phyloP scores from a whole-genome alignment of 1,140 invertebrate genomes.

The Philotrypesis tridentata region DNA sequence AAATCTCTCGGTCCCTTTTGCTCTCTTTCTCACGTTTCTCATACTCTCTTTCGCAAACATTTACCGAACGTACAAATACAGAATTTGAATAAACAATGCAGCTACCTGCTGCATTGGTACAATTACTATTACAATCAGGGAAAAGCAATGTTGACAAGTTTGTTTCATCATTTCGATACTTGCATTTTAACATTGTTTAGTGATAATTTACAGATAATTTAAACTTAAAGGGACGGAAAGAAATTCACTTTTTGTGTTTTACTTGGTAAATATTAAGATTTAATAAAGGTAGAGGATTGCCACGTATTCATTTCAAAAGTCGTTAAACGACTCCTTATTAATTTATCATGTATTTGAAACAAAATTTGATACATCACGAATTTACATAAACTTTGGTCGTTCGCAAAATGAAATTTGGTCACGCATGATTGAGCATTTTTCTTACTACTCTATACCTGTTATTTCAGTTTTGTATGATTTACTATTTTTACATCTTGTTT shows the following conservation, averaged over 20 bases:
- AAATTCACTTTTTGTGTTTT: slow-evolving; percentile 12
- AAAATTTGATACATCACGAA: background rate
- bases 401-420: slow-evolving; percentile 32
- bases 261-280: slow-evolving; percentile 2
- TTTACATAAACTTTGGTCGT: slow-evolving; percentile 1
- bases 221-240: slow-evolving; percentile 40
- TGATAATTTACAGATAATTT: background rate
- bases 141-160: background rate
- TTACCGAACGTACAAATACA: slow-evolving; percentile 29
- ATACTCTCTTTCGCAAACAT: slow-evolving; percentile 18
- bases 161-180: background rate
- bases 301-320: slow-evolving; percentile 2
- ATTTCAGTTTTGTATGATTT: slow-evolving; percentile 12
- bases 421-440: background rate
- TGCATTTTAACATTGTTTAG: no score
- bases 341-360: background rate
- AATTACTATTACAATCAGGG: slow-evolving; percentile 14
- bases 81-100: slow-evolving; percentile 20
- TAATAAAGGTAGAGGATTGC: background rate
- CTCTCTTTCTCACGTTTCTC: slow-evolving; percentile 34
- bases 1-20: slow-evolving; percentile 46
- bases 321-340: background rate
- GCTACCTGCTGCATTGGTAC: background rate
- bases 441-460: background rate
- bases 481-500: slow-evolving; percentile 42